A percentile compares a stretch with the other conserved stretches of the same genome.
Evolutionary conservation across 2,888 invertebrate species (phyloP).

Genomic region (Choreutis nemorana): DNA sequence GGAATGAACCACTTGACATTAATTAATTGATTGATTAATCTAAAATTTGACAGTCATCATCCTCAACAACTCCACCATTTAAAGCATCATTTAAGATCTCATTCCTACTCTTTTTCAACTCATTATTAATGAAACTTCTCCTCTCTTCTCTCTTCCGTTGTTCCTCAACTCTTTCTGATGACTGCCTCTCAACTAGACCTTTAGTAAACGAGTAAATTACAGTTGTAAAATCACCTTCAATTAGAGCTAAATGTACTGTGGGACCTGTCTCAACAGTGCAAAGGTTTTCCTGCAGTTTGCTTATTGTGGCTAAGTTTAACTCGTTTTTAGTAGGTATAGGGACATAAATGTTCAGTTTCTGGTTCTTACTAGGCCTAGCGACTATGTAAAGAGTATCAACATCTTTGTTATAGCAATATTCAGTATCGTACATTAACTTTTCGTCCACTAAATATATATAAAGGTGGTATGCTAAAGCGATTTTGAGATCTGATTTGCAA

Average conservation of each 20-base stretch:
- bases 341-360: constrained; percentile 51
- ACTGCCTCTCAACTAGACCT: constrained; percentile 31
- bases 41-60: constrained; percentile 38
- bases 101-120: constrained; percentile 35
- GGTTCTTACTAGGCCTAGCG: constrained; percentile 39
- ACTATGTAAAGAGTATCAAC: constrained; percentile 49
- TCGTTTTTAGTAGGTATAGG: constrained; percentile 38
- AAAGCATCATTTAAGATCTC: constrained; percentile 42
- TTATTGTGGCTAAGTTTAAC: constrained; percentile 36
- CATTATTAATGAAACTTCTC: constrained; percentile 41
- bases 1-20: constrained; percentile 1
- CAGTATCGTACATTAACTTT: constrained; percentile 55
- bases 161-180: constrained; percentile 24
- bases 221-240: constrained; percentile 49
- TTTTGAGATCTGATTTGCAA: constrained; percentile 40
- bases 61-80: constrained; percentile 47
- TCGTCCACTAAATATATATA: constrained; percentile 53
- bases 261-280: constrained; percentile 52
- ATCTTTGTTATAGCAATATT: constrained; percentile 52
- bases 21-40: constrained; percentile 17
- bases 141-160: constrained; percentile 33
- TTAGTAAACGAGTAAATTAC: constrained; percentile 54
- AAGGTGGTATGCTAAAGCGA: constrained; percentile 43
- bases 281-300: constrained; percentile 45
- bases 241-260: constrained; percentile 44